A percentile compares a stretch with the other conserved stretches of the same genome.
Conservation (phyloP, 2,113 vertebrate species). For the Callorhinus ursinus region DNA sequence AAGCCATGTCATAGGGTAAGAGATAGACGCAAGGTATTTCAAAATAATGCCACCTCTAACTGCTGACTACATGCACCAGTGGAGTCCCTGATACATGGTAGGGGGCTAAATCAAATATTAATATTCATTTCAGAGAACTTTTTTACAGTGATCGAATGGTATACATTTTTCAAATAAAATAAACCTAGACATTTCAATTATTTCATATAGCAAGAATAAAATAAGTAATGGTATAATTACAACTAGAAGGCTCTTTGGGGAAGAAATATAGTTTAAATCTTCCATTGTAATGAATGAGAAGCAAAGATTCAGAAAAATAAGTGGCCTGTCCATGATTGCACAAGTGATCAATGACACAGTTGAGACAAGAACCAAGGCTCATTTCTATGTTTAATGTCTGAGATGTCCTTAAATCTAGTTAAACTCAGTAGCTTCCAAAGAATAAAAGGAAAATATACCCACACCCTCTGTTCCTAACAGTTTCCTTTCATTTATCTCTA, state of each 20-base stretch:
- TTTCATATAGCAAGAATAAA: neutral
- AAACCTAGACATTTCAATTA: neutral
- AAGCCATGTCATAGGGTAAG: neutral
- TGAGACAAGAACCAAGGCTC: neutral
- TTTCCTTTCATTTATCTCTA: neutral
- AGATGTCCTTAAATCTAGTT: neutral
- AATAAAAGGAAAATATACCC: neutral
- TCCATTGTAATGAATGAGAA: neutral
- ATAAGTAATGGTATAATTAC: neutral
- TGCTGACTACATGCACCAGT: neutral
- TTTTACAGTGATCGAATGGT: neutral
- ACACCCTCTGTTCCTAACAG: rapidly evolving
- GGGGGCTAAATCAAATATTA: neutral
- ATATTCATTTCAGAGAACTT: neutral
- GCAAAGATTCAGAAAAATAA: neutral
- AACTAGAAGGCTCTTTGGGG: neutral
- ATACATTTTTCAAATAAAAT: neutral
- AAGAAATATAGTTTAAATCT: neutral
- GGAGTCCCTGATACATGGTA: neutral
- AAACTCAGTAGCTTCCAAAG: neutral
- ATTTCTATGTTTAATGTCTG: neutral
- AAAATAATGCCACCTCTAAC: neutral
- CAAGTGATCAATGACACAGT: neutral
- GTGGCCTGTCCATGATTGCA: neutral
- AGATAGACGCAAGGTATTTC: neutral